Base-by-base conservation (phyloP, 2,113 vertebrate genomes). In the Echinops telfairi region DNA sequence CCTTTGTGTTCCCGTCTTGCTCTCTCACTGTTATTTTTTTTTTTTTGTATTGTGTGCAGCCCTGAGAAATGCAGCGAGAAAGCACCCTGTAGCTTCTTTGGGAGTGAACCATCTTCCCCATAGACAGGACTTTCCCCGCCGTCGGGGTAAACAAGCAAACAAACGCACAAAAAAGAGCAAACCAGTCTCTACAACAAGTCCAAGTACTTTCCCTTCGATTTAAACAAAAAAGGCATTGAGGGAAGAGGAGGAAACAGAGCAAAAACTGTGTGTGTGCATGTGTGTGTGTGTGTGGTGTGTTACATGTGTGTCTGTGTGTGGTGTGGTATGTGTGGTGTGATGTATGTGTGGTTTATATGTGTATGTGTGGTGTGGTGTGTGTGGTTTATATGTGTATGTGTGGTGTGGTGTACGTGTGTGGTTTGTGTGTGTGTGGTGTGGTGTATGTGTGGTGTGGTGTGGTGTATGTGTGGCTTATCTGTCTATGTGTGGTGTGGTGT, bases 1-100 rank as follows among this genome's bases (percentile, higher is more conserved):
- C 38, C 95, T 98, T 93, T 95, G 97, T 88, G 82, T 88, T 94
- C 73, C 0, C 89, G 90, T 57, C 91, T 53, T 1, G 68, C 57
- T 83, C 5, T 9, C 95, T 92, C 95, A 68, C 93, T 89, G 38
- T 90, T 75, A 92, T 70, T 9, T 95, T 75, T 60, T 20, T 60
- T 60, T 20, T 40, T 33, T 40, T 57, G 75, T 82, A 88, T 96
- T 83, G 79, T 95, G 92, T 94, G 95, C 83, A 85, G 80, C 79
- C 92, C 93, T 0, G 1, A 70, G 78, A 62, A 71, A 62, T 15
- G 47, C 81, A 90, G 43, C 2, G 4, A 76, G 84, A 81, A 93
- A 64, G 57, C 60, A 60, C 68, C 58, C 58, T 38, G 6, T 43
- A 36, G 84, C 10, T 17, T 80, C 85, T 96, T 85, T 80, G 92